Conservation (phyloP, 2,797 vertebrate species). For the Mycteria americana region DNA sequence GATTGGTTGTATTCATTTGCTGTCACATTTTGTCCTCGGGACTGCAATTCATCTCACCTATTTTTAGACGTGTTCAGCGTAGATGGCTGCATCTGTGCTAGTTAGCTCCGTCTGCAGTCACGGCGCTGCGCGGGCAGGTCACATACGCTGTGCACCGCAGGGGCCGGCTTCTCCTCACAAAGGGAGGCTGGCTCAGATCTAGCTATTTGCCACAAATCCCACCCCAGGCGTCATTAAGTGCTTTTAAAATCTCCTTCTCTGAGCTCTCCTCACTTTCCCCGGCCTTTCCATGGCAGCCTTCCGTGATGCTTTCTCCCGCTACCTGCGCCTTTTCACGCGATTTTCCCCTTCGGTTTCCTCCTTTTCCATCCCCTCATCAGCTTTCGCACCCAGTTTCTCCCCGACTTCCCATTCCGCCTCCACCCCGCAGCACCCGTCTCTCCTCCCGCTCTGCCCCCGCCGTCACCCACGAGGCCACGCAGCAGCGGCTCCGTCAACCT, state of each 20-base stretch:
- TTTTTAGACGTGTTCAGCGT: slow-evolving; percentile 24
- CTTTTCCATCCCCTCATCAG: background rate
- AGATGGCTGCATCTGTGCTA: background rate
- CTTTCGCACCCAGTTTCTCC: background rate
- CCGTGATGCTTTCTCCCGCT: background rate
- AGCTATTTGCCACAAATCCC: background rate
- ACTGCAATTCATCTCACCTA: slow-evolving; percentile 7
- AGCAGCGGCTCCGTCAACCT: rapidly evolving
- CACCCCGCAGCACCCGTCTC: background rate
- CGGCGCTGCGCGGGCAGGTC: background rate
- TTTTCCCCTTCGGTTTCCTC: background rate
- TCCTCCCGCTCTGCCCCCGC: background rate
- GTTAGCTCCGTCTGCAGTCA: slow-evolving; percentile 20
- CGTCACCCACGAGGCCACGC: rapidly evolving
- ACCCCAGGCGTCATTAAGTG: background rate
- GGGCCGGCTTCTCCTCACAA: background rate
- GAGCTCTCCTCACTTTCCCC: background rate
- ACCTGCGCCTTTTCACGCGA: background rate
- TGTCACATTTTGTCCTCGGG: background rate
- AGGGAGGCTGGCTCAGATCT: background rate
- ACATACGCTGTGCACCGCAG: background rate
- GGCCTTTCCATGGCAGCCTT: background rate
- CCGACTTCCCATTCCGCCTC: background rate
- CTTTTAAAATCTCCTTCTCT: background rate
- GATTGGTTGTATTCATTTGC: background rate